Percentiles rank a stretch among this genome's conserved stretches.
These are phyloP conservation scores for Todus mexicanus DNA, from an alignment of 2,797 vertebrate genomes.

Conservation along the genomic window DNA sequence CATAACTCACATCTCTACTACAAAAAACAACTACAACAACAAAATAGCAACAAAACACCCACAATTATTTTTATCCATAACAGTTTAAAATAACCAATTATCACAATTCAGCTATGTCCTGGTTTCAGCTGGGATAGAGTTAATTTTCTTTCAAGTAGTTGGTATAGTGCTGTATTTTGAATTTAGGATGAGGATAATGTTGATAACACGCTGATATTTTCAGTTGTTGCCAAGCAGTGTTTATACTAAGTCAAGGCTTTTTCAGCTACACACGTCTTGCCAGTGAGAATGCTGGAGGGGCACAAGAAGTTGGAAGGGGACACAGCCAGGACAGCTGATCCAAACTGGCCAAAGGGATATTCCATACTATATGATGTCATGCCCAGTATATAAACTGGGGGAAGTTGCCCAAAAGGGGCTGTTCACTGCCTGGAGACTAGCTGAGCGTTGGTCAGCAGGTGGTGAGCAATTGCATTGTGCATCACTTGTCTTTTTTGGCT, in stretches of 20 bases:
- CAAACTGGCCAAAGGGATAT: not conserved
- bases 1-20: not conserved
- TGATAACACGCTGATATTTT: not conserved
- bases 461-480: not conserved
- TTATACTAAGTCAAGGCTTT: not conserved
- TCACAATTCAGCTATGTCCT: not conserved
- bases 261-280: not conserved
- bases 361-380: not conserved
- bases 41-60: rapidly evolving
- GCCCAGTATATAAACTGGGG: not conserved
- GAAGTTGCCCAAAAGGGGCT: not conserved
- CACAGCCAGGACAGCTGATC: not conserved
- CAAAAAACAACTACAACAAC: not conserved
- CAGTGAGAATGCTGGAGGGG: not conserved
- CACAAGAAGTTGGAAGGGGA: not conserved
- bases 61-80: too few relatives aligned
- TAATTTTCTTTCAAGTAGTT: not conserved
- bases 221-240: not conserved
- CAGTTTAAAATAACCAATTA: not conserved
- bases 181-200: not conserved
- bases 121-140: not conserved
- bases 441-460: not conserved
- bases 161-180: not conserved
- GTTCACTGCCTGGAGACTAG: not conserved
- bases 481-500: not conserved